Percentiles rank a stretch among this genome's conserved stretches.
Evolutionary conservation across 2,113 vertebrate species (phyloP).

Genomic region (Percina caprodes): DNA sequence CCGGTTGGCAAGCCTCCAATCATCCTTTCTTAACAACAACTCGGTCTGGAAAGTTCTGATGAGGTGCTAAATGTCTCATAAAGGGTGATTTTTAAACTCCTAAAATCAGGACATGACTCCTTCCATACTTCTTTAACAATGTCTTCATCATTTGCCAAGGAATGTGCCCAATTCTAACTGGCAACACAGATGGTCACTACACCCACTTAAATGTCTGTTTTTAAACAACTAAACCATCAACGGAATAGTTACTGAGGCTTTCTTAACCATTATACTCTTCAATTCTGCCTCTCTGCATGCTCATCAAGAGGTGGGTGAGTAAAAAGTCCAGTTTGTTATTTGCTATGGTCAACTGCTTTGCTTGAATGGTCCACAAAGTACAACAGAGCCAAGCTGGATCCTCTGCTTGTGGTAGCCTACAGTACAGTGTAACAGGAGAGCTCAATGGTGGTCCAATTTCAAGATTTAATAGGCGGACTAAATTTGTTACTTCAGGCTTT

Average conservation of each 20-base stretch:
- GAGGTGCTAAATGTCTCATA: conserved; percentile 84
- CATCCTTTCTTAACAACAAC: conserved; percentile 55
- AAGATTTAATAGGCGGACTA: conserved; percentile 13
- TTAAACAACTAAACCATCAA: background rate
- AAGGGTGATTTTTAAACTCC: conserved; percentile 78
- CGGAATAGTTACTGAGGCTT: background rate
- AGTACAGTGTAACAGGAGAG: background rate
- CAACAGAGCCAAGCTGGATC: conserved; percentile 7
- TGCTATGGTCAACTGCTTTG: background rate
- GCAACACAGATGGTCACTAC: conserved; percentile 17
- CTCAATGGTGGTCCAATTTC: conserved; percentile 19
- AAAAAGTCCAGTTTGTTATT: conserved; percentile 26
- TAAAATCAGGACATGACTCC: conserved; percentile 72
- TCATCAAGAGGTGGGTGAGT: background rate
- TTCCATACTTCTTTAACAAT: conserved; percentile 51
- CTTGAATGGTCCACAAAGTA: conserved; percentile 1
- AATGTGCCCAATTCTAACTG: conserved; percentile 33
- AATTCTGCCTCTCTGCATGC: background rate
- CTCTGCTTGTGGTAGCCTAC: conserved; percentile 10
- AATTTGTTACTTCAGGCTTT: conserved; percentile 4
- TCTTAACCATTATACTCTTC: background rate
- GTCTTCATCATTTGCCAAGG: conserved; percentile 69
- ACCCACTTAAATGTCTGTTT: conserved; percentile 6
- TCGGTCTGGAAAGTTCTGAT: conserved; percentile 81
- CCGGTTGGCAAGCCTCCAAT: conserved; percentile 69